Conservation (phyloP, 2,797 vertebrate species). For the Peromyscus nudipes region DNA sequence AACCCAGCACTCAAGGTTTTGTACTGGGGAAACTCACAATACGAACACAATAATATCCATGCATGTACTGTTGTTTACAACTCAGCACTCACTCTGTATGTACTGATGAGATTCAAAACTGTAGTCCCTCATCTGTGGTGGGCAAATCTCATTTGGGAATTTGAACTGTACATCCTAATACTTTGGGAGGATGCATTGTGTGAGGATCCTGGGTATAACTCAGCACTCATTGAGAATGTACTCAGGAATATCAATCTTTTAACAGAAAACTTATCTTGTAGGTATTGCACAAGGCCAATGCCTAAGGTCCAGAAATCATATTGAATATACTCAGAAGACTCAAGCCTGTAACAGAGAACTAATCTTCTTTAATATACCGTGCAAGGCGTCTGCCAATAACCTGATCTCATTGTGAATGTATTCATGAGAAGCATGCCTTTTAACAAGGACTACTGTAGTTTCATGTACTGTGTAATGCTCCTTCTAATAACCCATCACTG, state of each 20-base stretch:
- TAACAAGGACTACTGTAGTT: not conserved
- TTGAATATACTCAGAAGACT: not conserved
- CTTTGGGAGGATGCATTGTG: not conserved
- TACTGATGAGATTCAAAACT: not conserved
- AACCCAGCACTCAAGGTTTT: not conserved
- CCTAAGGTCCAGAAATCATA: not conserved
- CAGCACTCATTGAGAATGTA: not conserved
- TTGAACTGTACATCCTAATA: not conserved
- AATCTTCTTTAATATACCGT: not conserved
- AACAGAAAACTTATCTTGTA: not conserved
- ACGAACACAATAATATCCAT: not conserved
- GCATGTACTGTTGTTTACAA: not conserved
- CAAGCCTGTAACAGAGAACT: not conserved
- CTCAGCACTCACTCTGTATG: not conserved
- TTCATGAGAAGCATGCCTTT: not conserved
- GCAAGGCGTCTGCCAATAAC: not conserved
- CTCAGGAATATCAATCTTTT: not conserved
- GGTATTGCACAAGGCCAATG: not conserved
- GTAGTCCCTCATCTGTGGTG: not conserved
- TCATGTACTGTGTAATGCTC: not conserved
- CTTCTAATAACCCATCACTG: not conserved
- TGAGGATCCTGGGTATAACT: not conserved
- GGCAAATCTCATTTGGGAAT: not conserved
- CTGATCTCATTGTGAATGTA: not conserved
- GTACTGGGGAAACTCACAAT: not conserved